Evolutionary conservation across 2,888 invertebrate species (phyloP).

Genomic region (Acronicta psi): DNA sequence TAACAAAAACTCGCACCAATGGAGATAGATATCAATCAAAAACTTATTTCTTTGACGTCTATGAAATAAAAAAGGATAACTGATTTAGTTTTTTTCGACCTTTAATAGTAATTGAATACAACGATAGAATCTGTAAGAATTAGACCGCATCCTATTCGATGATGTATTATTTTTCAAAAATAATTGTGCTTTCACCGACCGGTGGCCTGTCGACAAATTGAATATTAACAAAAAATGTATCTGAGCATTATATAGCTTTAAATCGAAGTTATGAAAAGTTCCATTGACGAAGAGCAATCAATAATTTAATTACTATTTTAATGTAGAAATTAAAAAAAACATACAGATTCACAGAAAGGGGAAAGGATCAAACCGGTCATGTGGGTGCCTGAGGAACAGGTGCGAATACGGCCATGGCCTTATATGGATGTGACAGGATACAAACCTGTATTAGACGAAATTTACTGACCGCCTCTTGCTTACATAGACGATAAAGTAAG

Average conservation of each 20-base stretch:
- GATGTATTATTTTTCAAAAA: slow-evolving; percentile 23
- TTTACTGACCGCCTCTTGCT: slow-evolving; percentile 70
- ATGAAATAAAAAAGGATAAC: slow-evolving; percentile 26
- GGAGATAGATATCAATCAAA: slow-evolving; percentile 46
- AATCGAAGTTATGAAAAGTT: background rate
- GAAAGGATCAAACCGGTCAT: slow-evolving; percentile 65
- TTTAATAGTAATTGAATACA: slow-evolving; percentile 44
- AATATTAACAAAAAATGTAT: slow-evolving; percentile 6
- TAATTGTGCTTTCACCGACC: slow-evolving; percentile 18
- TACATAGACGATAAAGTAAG: slow-evolving; percentile 71
- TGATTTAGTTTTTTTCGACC: slow-evolving; percentile 12
- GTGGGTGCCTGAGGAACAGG: slow-evolving; percentile 66
- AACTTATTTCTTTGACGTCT: slow-evolving; percentile 33
- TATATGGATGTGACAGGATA: slow-evolving; percentile 75
- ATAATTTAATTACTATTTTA: background rate
- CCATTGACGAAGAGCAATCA: background rate
- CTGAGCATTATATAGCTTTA: slow-evolving; percentile 10
- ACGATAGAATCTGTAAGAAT: slow-evolving; percentile 31
- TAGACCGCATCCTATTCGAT: slow-evolving; percentile 34
- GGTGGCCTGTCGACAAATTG: background rate
- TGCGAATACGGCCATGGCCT: slow-evolving; percentile 65
- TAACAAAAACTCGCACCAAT: slow-evolving; percentile 31
- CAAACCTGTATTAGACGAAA: slow-evolving; percentile 79
- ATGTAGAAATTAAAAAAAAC: slow-evolving; percentile 9
- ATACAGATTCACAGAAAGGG: slow-evolving; percentile 13